Conservation (phyloP, 2,113 vertebrate species). For the Candoia aspera region DNA sequence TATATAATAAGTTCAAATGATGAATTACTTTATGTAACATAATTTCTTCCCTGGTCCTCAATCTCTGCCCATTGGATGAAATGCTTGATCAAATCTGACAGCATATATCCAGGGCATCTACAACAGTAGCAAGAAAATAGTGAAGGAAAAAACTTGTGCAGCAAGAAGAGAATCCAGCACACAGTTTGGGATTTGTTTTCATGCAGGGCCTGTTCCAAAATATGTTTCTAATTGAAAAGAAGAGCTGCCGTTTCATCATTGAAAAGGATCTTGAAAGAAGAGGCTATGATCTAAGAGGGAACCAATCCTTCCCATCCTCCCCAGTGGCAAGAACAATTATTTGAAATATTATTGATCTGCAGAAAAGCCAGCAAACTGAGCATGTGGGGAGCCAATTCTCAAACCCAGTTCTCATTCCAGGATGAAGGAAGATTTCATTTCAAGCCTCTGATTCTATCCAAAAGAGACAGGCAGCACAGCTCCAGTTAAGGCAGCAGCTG, state of each 20-base stretch:
- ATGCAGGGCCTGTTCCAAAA: background rate
- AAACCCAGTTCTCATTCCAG: background rate
- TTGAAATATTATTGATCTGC: background rate
- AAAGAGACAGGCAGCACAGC: background rate
- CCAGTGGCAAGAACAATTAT: too few relatives aligned
- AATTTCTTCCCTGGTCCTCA: background rate
- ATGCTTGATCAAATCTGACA: background rate
- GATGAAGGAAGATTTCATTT: background rate
- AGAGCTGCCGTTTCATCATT: background rate
- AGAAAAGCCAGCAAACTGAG: background rate
- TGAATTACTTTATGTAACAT: background rate
- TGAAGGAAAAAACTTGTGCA: background rate
- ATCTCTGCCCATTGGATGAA: background rate
- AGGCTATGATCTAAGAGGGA: background rate
- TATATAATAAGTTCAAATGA: conserved; percentile 2
- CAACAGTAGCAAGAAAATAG: background rate
- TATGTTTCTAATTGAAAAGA: background rate
- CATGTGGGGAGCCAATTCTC: background rate
- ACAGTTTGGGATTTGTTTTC: background rate
- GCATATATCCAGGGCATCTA: background rate
- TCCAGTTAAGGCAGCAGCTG: background rate
- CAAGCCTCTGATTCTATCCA: background rate
- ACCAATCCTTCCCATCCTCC: background rate
- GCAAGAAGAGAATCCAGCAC: background rate
- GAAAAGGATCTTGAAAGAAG: background rate